A percentile compares a stretch with the other conserved stretches of the same genome.
Conservation (phyloP, 2,113 vertebrate species). For the Isichthys henryi region DNA sequence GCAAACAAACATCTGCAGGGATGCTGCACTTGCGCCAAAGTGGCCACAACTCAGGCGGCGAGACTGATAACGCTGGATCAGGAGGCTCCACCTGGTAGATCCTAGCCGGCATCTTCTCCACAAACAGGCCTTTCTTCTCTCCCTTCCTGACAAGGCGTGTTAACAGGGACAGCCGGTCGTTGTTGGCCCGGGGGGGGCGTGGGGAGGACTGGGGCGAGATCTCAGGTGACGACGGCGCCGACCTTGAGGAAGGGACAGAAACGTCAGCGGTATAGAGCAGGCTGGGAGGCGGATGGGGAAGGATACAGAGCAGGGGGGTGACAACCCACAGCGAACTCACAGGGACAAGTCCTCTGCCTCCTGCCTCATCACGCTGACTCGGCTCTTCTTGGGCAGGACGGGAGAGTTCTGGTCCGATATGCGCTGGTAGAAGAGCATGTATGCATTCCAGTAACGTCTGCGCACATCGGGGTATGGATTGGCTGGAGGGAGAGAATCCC, state of each 20-base stretch:
- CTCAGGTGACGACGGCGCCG: conserved; percentile 94
- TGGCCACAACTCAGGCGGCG: neutral
- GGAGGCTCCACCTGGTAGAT: conserved; percentile 81
- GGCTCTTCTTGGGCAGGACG: conserved; percentile 90
- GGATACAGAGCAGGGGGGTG: neutral
- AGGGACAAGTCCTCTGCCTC: conserved; percentile 91
- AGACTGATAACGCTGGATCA: neutral
- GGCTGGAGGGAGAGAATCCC: conserved; percentile 53
- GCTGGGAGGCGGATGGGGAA: neutral
- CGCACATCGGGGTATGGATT: conserved; percentile 94
- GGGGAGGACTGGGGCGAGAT: conserved; percentile 95
- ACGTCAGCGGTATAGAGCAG: neutral
- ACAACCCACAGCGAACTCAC: conserved; percentile 58
- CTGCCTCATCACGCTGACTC: conserved; percentile 92
- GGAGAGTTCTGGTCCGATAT: conserved; percentile 95
- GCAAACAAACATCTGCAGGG: neutral
- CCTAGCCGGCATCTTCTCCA: conserved; percentile 93
- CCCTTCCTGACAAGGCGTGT: conserved; percentile 94
- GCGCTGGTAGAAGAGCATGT: conserved; percentile 97
- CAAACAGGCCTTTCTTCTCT: conserved; percentile 95
- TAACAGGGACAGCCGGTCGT: conserved; percentile 88
- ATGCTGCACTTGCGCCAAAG: neutral
- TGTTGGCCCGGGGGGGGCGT: conserved; percentile 87
- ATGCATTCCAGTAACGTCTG: conserved; percentile 95
- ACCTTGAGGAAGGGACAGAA: conserved; percentile 57